These are phyloP conservation scores for Pagrus major DNA, from an alignment of 2,113 vertebrate genomes.

Conservation along the genomic window DNA sequence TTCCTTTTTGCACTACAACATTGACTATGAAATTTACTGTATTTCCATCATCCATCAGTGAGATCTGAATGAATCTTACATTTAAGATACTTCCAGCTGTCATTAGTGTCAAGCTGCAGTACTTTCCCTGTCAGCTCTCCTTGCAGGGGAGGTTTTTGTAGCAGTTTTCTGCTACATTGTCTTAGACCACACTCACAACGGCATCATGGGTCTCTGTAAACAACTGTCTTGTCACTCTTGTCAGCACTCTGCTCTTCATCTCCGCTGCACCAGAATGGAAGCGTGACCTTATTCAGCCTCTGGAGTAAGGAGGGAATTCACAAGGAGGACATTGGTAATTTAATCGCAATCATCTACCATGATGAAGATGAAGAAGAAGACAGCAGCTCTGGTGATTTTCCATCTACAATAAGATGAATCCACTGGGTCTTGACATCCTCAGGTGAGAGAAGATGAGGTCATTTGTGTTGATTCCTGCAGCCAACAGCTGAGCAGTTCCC, in stretches of 20 bases:
- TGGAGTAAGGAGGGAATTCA: background rate
- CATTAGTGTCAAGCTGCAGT: constrained; percentile 39
- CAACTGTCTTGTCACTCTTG: constrained; percentile 42
- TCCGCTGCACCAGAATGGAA: constrained; percentile 31
- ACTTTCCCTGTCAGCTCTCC: constrained; percentile 27
- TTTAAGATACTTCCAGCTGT: constrained; percentile 36
- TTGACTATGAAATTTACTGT: background rate
- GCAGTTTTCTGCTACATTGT: constrained; percentile 32
- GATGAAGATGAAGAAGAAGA: no score
- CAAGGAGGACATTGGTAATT: background rate
- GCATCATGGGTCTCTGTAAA: constrained; percentile 34
- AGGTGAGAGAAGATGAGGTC: no score
- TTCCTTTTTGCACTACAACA: background rate
- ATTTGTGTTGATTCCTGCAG: no score
- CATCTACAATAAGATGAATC: no score
- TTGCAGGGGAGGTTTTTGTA: constrained; percentile 40
- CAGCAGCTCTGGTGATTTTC: no score
- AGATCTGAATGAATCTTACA: constrained; percentile 24
- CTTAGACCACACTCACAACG: constrained; percentile 22
- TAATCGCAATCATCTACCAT: background rate
- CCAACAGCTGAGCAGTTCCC: no score
- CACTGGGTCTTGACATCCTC: no score
- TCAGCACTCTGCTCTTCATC: constrained; percentile 32
- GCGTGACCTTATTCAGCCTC: background rate
- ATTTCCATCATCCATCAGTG: constrained; percentile 19